A percentile compares a stretch with the other conserved stretches of the same genome.
Evolutionary conservation across 2,113 vertebrate species (phyloP).

Genomic region (Saimiri boliviensis): DNA sequence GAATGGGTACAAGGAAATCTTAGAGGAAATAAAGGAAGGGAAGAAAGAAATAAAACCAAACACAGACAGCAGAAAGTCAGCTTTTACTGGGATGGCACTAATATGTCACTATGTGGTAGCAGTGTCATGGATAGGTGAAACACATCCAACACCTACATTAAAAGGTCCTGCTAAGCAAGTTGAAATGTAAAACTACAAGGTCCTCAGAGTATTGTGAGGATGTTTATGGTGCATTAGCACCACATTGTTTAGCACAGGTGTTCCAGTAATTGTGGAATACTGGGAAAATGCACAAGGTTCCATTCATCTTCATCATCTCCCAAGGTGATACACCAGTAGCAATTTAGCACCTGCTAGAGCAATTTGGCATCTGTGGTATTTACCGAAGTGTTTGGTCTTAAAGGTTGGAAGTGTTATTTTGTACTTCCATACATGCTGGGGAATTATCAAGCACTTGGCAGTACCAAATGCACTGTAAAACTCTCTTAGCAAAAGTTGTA

Average conservation of each 20-base stretch:
- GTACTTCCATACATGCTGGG: background rate
- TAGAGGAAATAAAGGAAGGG: background rate
- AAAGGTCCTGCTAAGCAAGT: background rate
- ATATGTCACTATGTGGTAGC: background rate
- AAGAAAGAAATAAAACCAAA: background rate
- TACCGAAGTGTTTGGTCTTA: conserved; percentile 67
- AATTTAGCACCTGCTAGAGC: conserved; percentile 75
- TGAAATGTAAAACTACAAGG: conserved; percentile 25
- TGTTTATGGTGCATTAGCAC: conserved; percentile 53
- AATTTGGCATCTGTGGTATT: conserved; percentile 73
- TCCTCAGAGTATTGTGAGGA: conserved; percentile 49
- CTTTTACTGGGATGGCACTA: background rate
- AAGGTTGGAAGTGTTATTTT: conserved; percentile 72
- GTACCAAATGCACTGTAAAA: conserved; percentile 35
- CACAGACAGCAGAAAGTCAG: background rate
- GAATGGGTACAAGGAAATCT: background rate
- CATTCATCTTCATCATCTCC: conserved; percentile 72
- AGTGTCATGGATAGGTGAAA: background rate
- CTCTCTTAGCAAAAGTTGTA: conserved; percentile 52
- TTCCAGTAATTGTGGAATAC: conserved; percentile 62
- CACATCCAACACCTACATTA: background rate
- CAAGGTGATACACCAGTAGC: conserved; percentile 50
- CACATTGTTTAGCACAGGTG: conserved; percentile 42
- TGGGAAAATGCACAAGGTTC: conserved; percentile 37
- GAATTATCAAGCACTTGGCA: conserved; percentile 48